Evolutionary conservation across 1,140 invertebrate genomes (phyloP), one percentile per base, ranked within the genome.

Genomic region (Drosophila watanabei): DNA sequence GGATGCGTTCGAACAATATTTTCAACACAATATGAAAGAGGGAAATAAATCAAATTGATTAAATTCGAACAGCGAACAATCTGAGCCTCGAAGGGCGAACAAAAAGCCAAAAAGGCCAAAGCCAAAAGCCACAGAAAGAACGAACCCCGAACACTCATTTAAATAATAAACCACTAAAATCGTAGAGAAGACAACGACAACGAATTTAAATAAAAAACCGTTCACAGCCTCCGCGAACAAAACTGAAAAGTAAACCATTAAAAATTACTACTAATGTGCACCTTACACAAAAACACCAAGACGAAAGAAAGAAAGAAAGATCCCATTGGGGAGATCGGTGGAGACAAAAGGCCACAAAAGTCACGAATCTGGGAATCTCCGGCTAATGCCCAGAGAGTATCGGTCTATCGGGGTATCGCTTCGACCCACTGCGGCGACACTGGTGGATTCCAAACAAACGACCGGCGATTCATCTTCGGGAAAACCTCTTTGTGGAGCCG

Each of bases 261-360:
- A 90, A 90, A 90, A 90, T 90, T 90, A 90, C 86, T 90, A 86
- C 86, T 90, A 90, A 90, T 90, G 86, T 90, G 86, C 86, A 90
- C 86, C 86, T 90, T 90, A 90, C 86, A 90, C 86, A 86, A 90
- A 90, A 65, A 65, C 61, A 59, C 60, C 28, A 24, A 24, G 24
- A 24, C 1, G 24, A 51, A 28, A 32, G 24, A 66, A 46, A 49
- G 30, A 72, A 49, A 62, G 56, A 72, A 66, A 66, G 39, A 54
- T 65, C 57, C 56, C 59, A 60, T 43, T 48, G 63, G 70, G 60
- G 77, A 24, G 68, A 64, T 70, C 57, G 64, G 70, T 11, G 72
- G 57, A 75, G 73, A 89, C 82, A 89, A 89, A 89, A 89, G 77
- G 78, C 80, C 48, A 46, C 76, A 77, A 89, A 75, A 90, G 86